Evolutionary conservation across 2,888 invertebrate genomes (phyloP), one percentile per base, ranked within the genome.

Genomic region (Coenonympha glycerion): DNA sequence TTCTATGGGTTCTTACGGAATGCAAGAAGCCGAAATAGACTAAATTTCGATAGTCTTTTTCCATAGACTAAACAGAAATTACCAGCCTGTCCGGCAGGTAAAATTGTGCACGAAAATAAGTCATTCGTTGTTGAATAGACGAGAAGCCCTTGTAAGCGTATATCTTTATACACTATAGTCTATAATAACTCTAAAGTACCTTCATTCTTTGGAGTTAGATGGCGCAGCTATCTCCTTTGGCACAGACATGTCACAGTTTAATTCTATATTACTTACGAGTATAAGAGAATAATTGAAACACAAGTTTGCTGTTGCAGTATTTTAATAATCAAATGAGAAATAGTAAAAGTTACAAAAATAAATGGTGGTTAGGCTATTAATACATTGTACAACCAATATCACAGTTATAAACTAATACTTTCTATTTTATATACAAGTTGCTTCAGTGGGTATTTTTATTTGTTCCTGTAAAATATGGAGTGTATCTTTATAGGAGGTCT

Each of bases 231-330:
- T 46, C 31, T 56, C 60, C 62, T 59, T 57, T 30, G 30, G 62
- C 26, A 47, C 61, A 62, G 62, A 62, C 62, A 62, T 62, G 59
- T 57, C 31, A 52, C 53, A 53, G 50, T 48, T 21, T 33, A 44
- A 15, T 15, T 15, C 11, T 16, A 18, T 11, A 26, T 24, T 26
- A 28, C 26, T 9, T 22, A n/a, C n/a, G n/a, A n/a, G n/a, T 13
- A 15, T 24, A 18, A 19, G 21, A 9, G 6, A 9, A 11, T 6
- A 36, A 36, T 21, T 36, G 11, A 36, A 19, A 21, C 18, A 6
- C n/a, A 24, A 22, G 3, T 21, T 21, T 24, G 24, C 2, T 13
- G 39, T 39, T 22, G 39, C 9, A 24, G n/a, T 15, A 24, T 9
- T 36, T 37, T n/a, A n/a, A 22, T 37, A 39, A 15, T 39, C 24